A percentile compares a stretch with the other conserved stretches of the same genome.
Evolutionary conservation across 2,888 invertebrate species (phyloP).

Genomic region (Celastrina argiolus): DNA sequence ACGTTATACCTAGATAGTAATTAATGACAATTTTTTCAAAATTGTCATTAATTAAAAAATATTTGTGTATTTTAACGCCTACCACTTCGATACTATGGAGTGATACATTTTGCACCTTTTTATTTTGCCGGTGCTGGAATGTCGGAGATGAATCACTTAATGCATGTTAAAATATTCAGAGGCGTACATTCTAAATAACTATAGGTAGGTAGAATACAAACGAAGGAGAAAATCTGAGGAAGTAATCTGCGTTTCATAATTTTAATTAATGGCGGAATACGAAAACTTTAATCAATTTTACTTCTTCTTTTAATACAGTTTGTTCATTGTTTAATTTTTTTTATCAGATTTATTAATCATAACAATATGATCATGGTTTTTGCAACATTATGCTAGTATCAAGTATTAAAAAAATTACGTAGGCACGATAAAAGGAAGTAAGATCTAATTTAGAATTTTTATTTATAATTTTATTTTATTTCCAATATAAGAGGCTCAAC

Average conservation of each 20-base stretch:
- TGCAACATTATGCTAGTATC: too few relatives aligned
- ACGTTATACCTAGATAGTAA: background rate
- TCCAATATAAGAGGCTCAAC: too few relatives aligned
- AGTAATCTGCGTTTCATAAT: background rate
- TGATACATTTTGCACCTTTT: slow-evolving; percentile 8
- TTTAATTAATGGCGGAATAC: background rate
- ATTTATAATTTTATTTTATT: too few relatives aligned
- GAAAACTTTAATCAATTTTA: background rate
- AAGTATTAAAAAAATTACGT: too few relatives aligned
- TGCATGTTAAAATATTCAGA: background rate
- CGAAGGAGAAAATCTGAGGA: background rate
- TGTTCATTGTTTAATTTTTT: too few relatives aligned
- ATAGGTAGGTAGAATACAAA: background rate
- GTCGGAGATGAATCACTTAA: background rate
- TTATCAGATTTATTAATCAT: too few relatives aligned
- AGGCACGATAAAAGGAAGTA: too few relatives aligned
- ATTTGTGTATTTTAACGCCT: slow-evolving; percentile 28
- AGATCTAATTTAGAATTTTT: too few relatives aligned
- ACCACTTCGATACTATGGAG: slow-evolving; percentile 1
- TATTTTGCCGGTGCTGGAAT: background rate
- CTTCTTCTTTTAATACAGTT: background rate
- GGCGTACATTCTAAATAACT: background rate
- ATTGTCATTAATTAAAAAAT: slow-evolving; percentile 32
- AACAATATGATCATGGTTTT: too few relatives aligned
- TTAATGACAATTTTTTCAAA: too few relatives aligned